phyloP scores from a whole-genome alignment of 2,888 invertebrate genomes.

The Drosophila neotestacea region DNA sequence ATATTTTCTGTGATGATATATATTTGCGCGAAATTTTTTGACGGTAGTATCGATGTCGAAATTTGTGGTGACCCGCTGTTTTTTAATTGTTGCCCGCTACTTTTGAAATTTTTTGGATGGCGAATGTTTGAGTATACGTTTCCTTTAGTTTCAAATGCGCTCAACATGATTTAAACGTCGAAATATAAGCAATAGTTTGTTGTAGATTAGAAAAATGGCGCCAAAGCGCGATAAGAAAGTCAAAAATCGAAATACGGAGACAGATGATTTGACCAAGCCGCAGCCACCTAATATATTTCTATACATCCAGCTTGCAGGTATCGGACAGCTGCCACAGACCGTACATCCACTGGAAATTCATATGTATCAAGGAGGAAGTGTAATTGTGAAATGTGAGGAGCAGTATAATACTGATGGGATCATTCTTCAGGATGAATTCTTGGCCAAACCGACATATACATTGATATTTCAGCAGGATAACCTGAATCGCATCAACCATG shows the following conservation, averaged over 20 bases:
- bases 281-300: constrained; percentile 72
- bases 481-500: constrained; percentile 71
- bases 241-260: background rate
- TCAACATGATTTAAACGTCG: constrained; percentile 48
- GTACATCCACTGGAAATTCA: constrained; percentile 62
- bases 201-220: constrained; percentile 37
- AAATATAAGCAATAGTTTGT: constrained; percentile 7
- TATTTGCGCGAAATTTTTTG: too few relatives aligned
- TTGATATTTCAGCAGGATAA: constrained; percentile 77
- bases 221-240: constrained; percentile 16
- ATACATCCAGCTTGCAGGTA: constrained; percentile 66
- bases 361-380: constrained; percentile 59
- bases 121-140: too few relatives aligned
- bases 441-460: constrained; percentile 69
- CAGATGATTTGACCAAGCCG: constrained; percentile 5
- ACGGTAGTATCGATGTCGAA: too few relatives aligned
- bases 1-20: too few relatives aligned
- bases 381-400: constrained; percentile 67
- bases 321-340: constrained; percentile 35
- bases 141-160: constrained; percentile 3
- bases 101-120: too few relatives aligned
- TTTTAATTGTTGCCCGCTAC: too few relatives aligned
- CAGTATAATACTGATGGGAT: constrained; percentile 65
- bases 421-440: constrained; percentile 61
- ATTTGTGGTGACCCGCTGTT: too few relatives aligned